Evolutionary conservation across 2,797 vertebrate species (phyloP).

Genomic region (Pantherophis vulpinus): DNA sequence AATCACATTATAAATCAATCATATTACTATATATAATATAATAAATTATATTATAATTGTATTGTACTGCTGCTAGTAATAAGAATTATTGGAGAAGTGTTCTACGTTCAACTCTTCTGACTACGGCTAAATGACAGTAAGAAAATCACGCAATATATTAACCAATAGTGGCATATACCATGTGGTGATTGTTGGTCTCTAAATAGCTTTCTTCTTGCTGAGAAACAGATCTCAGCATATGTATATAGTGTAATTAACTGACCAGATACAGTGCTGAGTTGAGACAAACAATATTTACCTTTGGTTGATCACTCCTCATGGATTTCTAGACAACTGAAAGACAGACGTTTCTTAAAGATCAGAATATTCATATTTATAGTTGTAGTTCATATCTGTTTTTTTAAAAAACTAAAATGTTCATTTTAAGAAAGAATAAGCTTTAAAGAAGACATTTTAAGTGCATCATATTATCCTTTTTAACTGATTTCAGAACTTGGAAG

Average conservation of each 20-base stretch:
- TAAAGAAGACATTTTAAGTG: neutral
- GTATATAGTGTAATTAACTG: slow-evolving; percentile 10
- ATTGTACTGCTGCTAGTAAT: neutral
- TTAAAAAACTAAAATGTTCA: neutral
- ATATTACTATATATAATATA: neutral
- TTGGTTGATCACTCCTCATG: neutral
- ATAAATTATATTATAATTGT: neutral
- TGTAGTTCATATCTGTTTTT: neutral
- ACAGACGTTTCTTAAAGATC: neutral
- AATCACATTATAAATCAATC: neutral
- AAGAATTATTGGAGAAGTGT: neutral
- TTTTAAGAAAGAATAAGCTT: neutral
- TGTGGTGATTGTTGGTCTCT: neutral
- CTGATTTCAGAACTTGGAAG: neutral
- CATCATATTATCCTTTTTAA: neutral
- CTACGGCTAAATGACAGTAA: neutral
- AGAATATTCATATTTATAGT: neutral
- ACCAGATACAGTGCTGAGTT: neutral
- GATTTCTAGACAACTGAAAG: slow-evolving; percentile 3
- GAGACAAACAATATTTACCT: slow-evolving; percentile 6
- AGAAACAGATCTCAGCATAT: neutral
- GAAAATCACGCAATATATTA: neutral
- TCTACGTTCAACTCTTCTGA: neutral
- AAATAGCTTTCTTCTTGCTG: neutral
- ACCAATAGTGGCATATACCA: neutral